A percentile compares a stretch with the other conserved stretches of the same genome.
Evolutionary conservation across 2,797 vertebrate species (phyloP).

Genomic region (Sebastes nivosus): DNA sequence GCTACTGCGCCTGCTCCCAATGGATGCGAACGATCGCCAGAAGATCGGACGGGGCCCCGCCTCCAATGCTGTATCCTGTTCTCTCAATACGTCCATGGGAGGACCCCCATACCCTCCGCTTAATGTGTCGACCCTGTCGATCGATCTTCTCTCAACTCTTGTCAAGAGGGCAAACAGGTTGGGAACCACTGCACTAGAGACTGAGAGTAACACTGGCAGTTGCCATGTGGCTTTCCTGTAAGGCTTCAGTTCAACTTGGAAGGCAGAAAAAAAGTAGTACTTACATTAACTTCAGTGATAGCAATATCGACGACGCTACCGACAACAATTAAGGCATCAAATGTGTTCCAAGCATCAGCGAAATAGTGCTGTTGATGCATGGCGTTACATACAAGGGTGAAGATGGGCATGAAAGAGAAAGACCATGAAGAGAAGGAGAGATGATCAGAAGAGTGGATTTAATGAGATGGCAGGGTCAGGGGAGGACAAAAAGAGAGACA

Average conservation of each 20-base stretch:
- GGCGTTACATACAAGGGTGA: constrained; percentile 64
- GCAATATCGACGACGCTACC: constrained; percentile 99
- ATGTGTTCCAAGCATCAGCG: constrained; percentile 99
- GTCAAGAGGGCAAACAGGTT: not conserved
- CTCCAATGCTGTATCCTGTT: too few relatives aligned
- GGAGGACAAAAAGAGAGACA: constrained; percentile 51
- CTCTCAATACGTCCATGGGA: too few relatives aligned
- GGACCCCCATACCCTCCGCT: too few relatives aligned
- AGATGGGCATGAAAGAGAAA: constrained; percentile 75
- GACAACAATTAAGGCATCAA: constrained; percentile 99
- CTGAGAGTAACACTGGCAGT: not conserved
- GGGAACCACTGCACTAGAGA: not conserved
- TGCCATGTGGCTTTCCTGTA: constrained; percentile 59
- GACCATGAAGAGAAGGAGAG: constrained; percentile 57
- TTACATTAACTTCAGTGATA: constrained; percentile 99
- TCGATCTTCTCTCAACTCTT: not conserved
- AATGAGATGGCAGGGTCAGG: constrained; percentile 70
- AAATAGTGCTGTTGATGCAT: constrained; percentile 99
- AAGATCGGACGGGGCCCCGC: too few relatives aligned
- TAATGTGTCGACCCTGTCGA: not conserved
- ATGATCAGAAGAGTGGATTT: constrained; percentile 47
- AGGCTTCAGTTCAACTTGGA: constrained; percentile 71
- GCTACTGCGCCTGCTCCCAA: too few relatives aligned
- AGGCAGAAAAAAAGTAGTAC: constrained; percentile 68
- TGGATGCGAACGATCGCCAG: too few relatives aligned